A percentile compares a stretch with the other conserved stretches of the same genome.
Conservation (phyloP, 2,888 invertebrate genomes). For the Hydrotaea diabolus region DNA sequence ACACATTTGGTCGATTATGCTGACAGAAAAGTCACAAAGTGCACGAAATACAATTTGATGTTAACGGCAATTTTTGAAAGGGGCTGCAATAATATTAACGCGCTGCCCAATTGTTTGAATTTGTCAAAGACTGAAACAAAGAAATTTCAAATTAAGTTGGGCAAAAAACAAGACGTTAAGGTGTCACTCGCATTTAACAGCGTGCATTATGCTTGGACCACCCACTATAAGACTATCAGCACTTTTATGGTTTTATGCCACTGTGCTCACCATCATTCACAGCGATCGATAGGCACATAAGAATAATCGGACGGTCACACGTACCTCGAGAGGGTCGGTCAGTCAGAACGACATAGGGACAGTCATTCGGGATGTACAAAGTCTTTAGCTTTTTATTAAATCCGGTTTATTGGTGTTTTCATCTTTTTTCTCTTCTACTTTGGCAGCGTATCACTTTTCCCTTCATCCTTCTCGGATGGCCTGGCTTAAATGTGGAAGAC, state of each 20-base stretch:
- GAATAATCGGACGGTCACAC: conserved; percentile 17
- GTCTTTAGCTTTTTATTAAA: conserved; percentile 56
- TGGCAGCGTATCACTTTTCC: background rate
- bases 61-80: no score
- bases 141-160: no score
- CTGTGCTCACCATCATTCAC: background rate
- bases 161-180: no score
- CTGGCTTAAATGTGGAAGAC: conserved; percentile 50
- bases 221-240: no score
- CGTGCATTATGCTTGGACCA: no score
- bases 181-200: no score
- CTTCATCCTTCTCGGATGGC: background rate
- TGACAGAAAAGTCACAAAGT: no score
- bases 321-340: conserved; percentile 9
- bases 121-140: no score
- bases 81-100: no score
- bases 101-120: no score
- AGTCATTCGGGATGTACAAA: conserved; percentile 24
- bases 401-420: conserved; percentile 61
- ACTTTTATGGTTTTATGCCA: background rate
- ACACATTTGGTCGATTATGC: no score
- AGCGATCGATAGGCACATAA: background rate
- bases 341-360: conserved; percentile 24
- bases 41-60: no score
- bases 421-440: background rate